phyloP scores from a whole-genome alignment of 2,888 invertebrate species.

The Branchinecta sandiegonensis region DNA sequence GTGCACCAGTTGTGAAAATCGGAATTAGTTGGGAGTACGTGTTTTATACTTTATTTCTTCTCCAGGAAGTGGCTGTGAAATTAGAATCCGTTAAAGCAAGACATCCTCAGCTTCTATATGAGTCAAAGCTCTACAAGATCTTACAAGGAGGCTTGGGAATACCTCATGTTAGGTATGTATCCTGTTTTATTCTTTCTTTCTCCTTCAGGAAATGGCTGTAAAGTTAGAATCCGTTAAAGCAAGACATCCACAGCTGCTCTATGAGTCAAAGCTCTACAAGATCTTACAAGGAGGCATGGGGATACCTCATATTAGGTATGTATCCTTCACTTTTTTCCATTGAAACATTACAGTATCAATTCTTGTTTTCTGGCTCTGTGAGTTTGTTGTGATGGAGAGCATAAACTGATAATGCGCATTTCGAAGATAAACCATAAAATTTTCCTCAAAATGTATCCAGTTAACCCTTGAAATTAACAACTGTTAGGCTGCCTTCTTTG shows the following conservation, averaged over 20 bases:
- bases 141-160: slow-evolving; percentile 93
- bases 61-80: slow-evolving; percentile 95
- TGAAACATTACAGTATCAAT: too few species aligned
- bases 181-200: background rate
- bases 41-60: background rate
- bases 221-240: slow-evolving; percentile 94
- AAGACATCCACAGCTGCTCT: slow-evolving; percentile 94
- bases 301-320: slow-evolving; percentile 83
- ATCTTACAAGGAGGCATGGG: slow-evolving; percentile 92
- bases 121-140: slow-evolving; percentile 97
- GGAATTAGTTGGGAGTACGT: too few species aligned
- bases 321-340: too few species aligned
- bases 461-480: too few species aligned
- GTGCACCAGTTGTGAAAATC: too few species aligned
- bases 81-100: slow-evolving; percentile 90
- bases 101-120: slow-evolving; percentile 96
- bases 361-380: too few species aligned
- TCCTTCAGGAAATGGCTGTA: slow-evolving; percentile 81
- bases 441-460: too few species aligned
- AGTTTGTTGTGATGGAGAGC: too few species aligned
- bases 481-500: too few species aligned
- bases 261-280: slow-evolving; percentile 98
- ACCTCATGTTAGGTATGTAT: slow-evolving; percentile 70
- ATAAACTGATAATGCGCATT: too few species aligned
- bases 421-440: too few species aligned